Conservation (phyloP, 2,888 invertebrate genomes). For the Ceriagrion tenellum region DNA sequence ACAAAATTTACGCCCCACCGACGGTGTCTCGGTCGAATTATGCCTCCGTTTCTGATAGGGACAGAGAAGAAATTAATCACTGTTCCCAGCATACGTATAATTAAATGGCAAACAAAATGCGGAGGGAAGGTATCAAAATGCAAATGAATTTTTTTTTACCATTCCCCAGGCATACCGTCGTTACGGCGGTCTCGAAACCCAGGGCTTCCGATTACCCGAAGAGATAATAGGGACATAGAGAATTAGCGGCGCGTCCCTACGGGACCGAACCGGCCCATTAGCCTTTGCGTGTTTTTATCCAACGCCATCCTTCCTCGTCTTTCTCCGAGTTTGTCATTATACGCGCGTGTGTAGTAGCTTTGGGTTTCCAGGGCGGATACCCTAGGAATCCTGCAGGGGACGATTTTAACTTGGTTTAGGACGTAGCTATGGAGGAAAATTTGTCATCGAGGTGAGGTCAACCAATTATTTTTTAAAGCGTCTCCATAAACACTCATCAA, state of each 20-base stretch:
- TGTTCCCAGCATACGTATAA: background rate
- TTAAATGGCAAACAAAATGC: background rate
- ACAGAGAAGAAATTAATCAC: background rate
- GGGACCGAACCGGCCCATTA: background rate
- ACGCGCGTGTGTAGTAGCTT: background rate
- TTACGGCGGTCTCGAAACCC: background rate
- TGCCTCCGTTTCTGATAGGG: background rate
- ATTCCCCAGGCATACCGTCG: background rate
- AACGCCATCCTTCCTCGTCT: background rate
- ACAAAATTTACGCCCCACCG: background rate
- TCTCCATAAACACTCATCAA: too few relatives aligned
- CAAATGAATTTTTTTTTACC: background rate
- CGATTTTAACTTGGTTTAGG: background rate
- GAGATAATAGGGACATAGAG: conserved; percentile 8
- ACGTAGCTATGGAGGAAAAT: background rate
- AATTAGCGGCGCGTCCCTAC: background rate
- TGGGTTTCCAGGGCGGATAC: background rate
- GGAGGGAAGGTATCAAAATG: conserved; percentile 5
- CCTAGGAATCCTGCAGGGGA: background rate
- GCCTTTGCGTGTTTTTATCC: background rate
- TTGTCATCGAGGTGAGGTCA: background rate
- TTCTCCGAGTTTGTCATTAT: background rate
- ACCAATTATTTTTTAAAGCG: background rate
- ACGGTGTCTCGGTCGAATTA: background rate
- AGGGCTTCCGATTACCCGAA: background rate